A percentile compares a stretch with the other conserved stretches of the same genome.
Conservation (phyloP, 1,140 invertebrate species). For the Drosophila sproati region DNA sequence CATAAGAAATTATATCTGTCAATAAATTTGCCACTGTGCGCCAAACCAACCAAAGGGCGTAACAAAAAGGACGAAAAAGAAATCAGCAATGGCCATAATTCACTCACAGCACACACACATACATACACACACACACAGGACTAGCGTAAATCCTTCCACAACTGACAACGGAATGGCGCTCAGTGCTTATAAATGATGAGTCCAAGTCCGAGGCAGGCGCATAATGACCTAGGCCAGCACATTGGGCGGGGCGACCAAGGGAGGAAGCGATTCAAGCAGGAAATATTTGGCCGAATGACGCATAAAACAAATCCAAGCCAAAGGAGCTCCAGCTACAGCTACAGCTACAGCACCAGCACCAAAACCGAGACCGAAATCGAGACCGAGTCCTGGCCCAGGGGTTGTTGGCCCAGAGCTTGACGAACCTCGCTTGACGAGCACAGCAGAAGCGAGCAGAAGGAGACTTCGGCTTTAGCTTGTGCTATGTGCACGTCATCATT, state of each 20-base stretch:
- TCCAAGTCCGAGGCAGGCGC: conserved; percentile 51
- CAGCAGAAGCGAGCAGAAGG: conserved; percentile 10
- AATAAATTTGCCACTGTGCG: conserved; percentile 82
- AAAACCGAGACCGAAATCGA: not conserved
- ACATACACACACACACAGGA: conserved; percentile 37
- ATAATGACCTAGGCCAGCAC: conserved; percentile 74
- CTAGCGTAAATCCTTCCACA: conserved; percentile 77
- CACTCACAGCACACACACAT: conserved; percentile 67
- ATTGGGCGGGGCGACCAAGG: not conserved
- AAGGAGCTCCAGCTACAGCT: conserved; percentile 19
- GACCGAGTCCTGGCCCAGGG: conserved; percentile 34
- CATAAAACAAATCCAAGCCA: conserved; percentile 75
- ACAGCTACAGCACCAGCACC: no score
- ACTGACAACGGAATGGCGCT: conserved; percentile 75
- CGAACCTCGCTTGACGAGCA: conserved; percentile 64
- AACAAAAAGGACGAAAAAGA: conserved; percentile 71
- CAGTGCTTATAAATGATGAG: conserved; percentile 82
- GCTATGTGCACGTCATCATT: conserved; percentile 51
- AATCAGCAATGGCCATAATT: conserved; percentile 78
- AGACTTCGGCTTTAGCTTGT: conserved; percentile 7
- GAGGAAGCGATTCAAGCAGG: conserved; percentile 35
- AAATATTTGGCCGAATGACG: conserved; percentile 77
- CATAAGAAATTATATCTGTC: conserved; percentile 83
- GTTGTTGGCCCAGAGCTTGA: conserved; percentile 64
- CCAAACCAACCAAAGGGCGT: conserved; percentile 29